Conservation (phyloP, 2,113 vertebrate species). For the Thymallus thymallus region DNA sequence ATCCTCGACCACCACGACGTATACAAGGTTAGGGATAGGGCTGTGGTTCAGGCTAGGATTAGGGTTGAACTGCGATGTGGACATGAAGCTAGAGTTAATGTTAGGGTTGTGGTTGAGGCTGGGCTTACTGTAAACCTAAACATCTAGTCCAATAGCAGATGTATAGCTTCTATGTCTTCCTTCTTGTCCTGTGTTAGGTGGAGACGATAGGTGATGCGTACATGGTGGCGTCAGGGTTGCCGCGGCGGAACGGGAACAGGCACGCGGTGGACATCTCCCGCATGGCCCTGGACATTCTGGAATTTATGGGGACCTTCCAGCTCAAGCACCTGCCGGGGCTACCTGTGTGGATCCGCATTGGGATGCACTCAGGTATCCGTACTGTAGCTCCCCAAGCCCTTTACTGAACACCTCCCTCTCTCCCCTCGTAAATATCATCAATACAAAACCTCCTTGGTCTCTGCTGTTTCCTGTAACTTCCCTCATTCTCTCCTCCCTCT, state of each 20-base stretch:
- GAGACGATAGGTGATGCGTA: slow-evolving; percentile 98
- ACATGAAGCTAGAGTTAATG: no score
- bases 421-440: not conserved
- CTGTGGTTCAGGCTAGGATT: no score
- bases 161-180: not conserved
- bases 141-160: not conserved
- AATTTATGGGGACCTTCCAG: slow-evolving; percentile 93
- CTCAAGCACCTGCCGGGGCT: slow-evolving; percentile 88
- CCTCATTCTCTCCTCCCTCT: not conserved
- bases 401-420: not conserved
- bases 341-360: slow-evolving; percentile 96
- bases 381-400: not conserved
- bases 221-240: slow-evolving; percentile 95
- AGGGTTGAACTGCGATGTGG: no score
- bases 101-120: no score
- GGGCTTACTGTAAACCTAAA: not conserved
- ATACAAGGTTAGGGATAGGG: slow-evolving; percentile 81
- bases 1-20: slow-evolving; percentile 95
- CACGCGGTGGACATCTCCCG: slow-evolving; percentile 91
- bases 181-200: slow-evolving; percentile 72
- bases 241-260: slow-evolving; percentile 87
- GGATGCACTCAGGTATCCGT: slow-evolving; percentile 89
- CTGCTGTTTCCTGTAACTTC: not conserved
- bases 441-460: no score
- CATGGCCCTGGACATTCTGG: slow-evolving; percentile 95